A percentile compares a stretch with the other conserved stretches of the same genome.
Conservation (phyloP, 1,140 invertebrate genomes). For the Anoplophora glabripennis region DNA sequence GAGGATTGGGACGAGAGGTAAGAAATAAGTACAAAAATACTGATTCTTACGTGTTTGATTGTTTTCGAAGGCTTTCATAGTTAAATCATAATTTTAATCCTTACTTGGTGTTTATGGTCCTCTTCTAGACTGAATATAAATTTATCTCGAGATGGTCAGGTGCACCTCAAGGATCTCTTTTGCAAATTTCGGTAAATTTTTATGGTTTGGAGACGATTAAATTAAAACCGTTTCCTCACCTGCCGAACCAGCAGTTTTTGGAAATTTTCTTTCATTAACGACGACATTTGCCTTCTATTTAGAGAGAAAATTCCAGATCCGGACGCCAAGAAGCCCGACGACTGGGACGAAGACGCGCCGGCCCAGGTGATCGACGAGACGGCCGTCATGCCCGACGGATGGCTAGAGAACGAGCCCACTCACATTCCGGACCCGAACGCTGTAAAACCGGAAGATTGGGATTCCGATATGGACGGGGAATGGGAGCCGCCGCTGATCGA, state of each 20-base stretch:
- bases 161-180: too few relatives aligned
- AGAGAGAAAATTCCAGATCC: constrained; percentile 92
- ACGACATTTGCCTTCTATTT: not conserved
- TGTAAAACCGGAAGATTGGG: constrained; percentile 92
- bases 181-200: too few relatives aligned
- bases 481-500: constrained; percentile 94
- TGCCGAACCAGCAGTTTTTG: too few relatives aligned
- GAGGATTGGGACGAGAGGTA: constrained; percentile 89
- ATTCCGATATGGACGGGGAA: constrained; percentile 96
- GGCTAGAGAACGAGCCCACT: constrained; percentile 90
- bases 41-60: too few relatives aligned
- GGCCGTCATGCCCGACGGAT: constrained; percentile 86
- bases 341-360: constrained; percentile 94
- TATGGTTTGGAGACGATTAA: too few relatives aligned
- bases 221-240: too few relatives aligned
- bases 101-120: too few relatives aligned
- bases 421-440: constrained; percentile 87
- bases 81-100: too few relatives aligned
- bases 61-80: too few relatives aligned
- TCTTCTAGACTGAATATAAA: too few relatives aligned
- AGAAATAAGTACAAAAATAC: not conserved
- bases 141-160: too few relatives aligned
- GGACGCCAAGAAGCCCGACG: constrained; percentile 82
- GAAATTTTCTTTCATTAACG: too few relatives aligned
- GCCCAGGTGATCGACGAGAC: constrained; percentile 84